These are phyloP conservation scores for Carabus problematicus DNA, from an alignment of 2,888 invertebrate species.

Conservation along the genomic window DNA sequence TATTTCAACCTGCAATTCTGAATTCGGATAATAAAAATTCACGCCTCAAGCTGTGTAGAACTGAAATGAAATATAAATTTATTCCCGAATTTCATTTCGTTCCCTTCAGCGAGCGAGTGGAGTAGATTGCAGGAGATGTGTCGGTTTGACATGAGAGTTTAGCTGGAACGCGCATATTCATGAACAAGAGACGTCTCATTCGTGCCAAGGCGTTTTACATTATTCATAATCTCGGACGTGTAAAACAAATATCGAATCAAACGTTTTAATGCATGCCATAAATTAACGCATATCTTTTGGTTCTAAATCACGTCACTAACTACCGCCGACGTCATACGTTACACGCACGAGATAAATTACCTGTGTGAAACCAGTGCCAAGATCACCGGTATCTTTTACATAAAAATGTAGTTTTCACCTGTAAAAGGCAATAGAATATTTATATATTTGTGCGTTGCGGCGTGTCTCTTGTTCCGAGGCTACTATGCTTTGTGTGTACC, in stretches of 20 bases:
- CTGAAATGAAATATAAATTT: background rate
- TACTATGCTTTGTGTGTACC: no score
- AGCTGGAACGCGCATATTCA: background rate
- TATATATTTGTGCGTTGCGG: no score
- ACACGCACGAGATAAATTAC: no score
- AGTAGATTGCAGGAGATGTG: no score
- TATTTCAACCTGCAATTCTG: no score
- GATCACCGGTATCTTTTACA: slow-evolving; percentile 12
- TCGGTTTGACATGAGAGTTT: no score
- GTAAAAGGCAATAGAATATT: slow-evolving; percentile 19
- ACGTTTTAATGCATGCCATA: slow-evolving; percentile 41
- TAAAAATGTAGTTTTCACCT: slow-evolving; percentile 32
- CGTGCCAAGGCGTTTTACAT: background rate
- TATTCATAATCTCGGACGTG: slow-evolving; percentile 27
- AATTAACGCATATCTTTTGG: slow-evolving; percentile 33
- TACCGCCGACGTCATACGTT: no score
- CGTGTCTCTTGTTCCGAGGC: no score
- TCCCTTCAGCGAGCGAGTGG: background rate
- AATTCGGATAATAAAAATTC: slow-evolving; percentile 7
- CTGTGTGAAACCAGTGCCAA: no score
- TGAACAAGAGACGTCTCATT: background rate
- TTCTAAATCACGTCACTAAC: slow-evolving; percentile 21
- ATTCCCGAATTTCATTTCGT: slow-evolving; percentile 1
- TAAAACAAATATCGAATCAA: slow-evolving; percentile 42
- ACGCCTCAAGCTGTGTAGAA: slow-evolving; percentile 1